Conservation (phyloP, 2,888 invertebrate genomes). For the Dicycla oo region DNA sequence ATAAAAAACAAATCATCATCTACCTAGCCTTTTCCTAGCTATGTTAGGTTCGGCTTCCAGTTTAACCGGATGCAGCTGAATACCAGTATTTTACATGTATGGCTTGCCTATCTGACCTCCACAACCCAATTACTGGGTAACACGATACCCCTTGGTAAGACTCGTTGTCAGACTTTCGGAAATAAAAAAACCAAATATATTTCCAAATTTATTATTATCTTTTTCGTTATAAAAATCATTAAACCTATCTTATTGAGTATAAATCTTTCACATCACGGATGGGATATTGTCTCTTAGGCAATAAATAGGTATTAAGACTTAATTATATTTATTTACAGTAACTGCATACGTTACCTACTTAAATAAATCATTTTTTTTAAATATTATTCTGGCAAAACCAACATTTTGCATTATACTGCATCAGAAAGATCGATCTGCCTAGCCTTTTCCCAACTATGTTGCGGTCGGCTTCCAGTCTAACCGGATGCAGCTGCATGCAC, state of each 20-base stretch:
- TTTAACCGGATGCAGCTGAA: neutral
- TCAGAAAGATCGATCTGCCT: too few species aligned
- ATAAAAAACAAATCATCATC: neutral
- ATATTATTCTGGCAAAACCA: neutral
- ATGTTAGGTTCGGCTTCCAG: neutral
- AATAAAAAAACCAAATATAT: neutral
- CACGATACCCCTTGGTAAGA: neutral
- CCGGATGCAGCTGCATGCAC: too few species aligned
- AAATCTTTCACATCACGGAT: constrained; percentile 3
- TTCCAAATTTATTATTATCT: constrained; percentile 25
- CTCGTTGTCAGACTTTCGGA: too few species aligned
- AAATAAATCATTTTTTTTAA: neutral
- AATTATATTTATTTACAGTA: constrained; percentile 24
- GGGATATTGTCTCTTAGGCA: constrained; percentile 35
- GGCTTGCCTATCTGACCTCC: neutral
- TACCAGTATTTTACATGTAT: neutral
- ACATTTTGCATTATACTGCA: too few species aligned
- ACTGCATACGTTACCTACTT: neutral
- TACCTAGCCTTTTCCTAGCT: neutral
- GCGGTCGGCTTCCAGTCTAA: too few species aligned
- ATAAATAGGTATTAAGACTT: constrained; percentile 50
- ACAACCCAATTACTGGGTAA: neutral
- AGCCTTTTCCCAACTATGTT: too few species aligned
- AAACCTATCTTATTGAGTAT: constrained; percentile 22
- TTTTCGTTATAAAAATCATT: constrained; percentile 28